Percentiles rank a stretch among this genome's conserved stretches.
Evolutionary conservation across 2,888 invertebrate species (phyloP).

Genomic region (Ophion ellenae): DNA sequence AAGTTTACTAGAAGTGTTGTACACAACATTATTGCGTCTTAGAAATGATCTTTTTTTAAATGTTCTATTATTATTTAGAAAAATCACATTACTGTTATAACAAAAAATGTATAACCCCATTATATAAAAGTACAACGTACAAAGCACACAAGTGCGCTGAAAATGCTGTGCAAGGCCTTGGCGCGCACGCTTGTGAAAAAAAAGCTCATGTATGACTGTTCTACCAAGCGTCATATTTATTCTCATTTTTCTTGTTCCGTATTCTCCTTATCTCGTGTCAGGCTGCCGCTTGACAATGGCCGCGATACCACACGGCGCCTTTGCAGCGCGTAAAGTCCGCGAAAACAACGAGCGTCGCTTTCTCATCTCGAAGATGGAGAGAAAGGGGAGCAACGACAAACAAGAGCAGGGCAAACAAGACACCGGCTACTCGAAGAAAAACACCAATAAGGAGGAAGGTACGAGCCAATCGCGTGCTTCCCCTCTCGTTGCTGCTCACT

Average conservation of each 20-base stretch:
- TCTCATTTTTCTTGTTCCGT: conserved; percentile 3
- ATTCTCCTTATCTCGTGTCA: conserved; percentile 53
- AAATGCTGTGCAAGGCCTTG: neutral
- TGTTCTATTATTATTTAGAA: neutral
- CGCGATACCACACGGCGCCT: conserved; percentile 91
- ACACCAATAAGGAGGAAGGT: conserved; percentile 59
- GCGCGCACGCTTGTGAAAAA: neutral
- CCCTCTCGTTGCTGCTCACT: neutral
- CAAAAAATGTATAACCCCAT: no score
- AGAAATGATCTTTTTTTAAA: neutral
- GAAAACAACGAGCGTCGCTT: conserved; percentile 85
- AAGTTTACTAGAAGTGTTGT: neutral
- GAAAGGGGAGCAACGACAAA: conserved; percentile 80
- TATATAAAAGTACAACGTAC: neutral
- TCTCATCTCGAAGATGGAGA: conserved; percentile 85
- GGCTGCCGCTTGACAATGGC: conserved; percentile 86
- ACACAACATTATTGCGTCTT: neutral
- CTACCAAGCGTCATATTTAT: conserved; percentile 10
- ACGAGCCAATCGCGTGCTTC: neutral
- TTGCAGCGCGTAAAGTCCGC: conserved; percentile 89
- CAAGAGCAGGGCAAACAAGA: conserved; percentile 65
- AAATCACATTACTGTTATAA: neutral
- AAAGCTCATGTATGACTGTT: neutral
- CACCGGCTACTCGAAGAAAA: conserved; percentile 63
- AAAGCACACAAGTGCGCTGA: neutral